Conservation (phyloP, 1,140 invertebrate species). For the Nylanderia fulva region DNA sequence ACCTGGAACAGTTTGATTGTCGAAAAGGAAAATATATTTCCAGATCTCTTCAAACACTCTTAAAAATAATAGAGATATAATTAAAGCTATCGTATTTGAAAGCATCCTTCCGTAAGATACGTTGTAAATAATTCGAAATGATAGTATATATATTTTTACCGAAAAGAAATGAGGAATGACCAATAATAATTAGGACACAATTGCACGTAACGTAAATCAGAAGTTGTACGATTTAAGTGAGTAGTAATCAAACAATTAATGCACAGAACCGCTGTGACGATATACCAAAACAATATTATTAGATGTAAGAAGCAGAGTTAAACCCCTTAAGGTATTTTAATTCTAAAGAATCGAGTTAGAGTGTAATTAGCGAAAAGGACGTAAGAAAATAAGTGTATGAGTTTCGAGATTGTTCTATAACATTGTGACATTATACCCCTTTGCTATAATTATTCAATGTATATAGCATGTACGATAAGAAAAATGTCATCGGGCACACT, state of each 20-base stretch:
- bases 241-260: slow-evolving; percentile 83
- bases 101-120: slow-evolving; percentile 31
- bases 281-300: slow-evolving; percentile 85
- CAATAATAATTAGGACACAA: slow-evolving; percentile 71
- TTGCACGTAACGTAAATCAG: slow-evolving; percentile 29
- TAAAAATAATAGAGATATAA: slow-evolving; percentile 2
- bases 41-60: neutral
- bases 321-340: slow-evolving; percentile 64
- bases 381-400: slow-evolving; percentile 63
- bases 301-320: slow-evolving; percentile 71
- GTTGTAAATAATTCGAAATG: slow-evolving; percentile 70
- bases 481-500: slow-evolving; percentile 67
- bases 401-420: slow-evolving; percentile 68
- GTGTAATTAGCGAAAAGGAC: slow-evolving; percentile 61
- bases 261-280: slow-evolving; percentile 85
- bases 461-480: slow-evolving; percentile 77
- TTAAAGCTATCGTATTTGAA: neutral
- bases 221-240: slow-evolving; percentile 66
- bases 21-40: slow-evolving; percentile 3
- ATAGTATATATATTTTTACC: slow-evolving; percentile 79
- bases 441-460: slow-evolving; percentile 70
- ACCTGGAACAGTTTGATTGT: neutral
- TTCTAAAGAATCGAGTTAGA: slow-evolving; percentile 55
- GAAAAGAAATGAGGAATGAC: slow-evolving; percentile 75
- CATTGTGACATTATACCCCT: slow-evolving; percentile 72